A percentile compares a stretch with the other conserved stretches of the same genome.
phyloP scores from a whole-genome alignment of 37 sponge, comb jelly and placozoan genomes.

The Ephydatia muelleri region DNA sequence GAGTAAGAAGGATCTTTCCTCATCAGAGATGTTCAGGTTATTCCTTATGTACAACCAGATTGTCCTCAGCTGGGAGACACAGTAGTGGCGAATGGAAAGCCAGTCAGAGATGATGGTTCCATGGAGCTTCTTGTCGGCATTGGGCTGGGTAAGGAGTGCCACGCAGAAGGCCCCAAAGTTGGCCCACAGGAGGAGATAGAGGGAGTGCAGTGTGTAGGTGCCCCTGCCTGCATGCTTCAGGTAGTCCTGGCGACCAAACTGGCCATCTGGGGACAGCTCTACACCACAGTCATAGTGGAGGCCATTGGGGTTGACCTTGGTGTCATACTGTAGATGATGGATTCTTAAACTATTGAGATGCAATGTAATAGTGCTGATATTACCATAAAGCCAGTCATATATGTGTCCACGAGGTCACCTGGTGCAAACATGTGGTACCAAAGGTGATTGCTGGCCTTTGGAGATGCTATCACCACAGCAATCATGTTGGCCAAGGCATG shows the following conservation, averaged over 20 bases:
- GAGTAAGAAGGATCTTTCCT: slow-evolving; percentile 67
- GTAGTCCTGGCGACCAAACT: slow-evolving; percentile 77
- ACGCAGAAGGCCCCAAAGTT: slow-evolving; percentile 79
- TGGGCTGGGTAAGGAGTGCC: slow-evolving; percentile 64
- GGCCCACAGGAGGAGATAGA: slow-evolving; percentile 79
- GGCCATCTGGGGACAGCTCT: slow-evolving; percentile 74
- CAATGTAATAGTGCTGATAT: too few species aligned
- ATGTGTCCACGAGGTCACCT: slow-evolving; percentile 38
- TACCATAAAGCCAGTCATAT: slow-evolving; percentile 46
- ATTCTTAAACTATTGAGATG: too few species aligned
- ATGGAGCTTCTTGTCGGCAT: slow-evolving; percentile 43
- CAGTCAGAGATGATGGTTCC: slow-evolving; percentile 69
- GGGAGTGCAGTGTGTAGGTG: slow-evolving; percentile 78
- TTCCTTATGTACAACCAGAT: slow-evolving; percentile 66
- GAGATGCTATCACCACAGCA: slow-evolving; percentile 58
- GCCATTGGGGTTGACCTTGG: slow-evolving; percentile 25
- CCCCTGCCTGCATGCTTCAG: slow-evolving; percentile 63
- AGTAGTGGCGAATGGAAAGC: slow-evolving; percentile 58
- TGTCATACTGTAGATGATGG: slow-evolving; percentile 15
- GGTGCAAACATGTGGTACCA: slow-evolving; percentile 62
- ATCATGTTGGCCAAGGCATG: slow-evolving; percentile 61
- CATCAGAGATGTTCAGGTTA: slow-evolving; percentile 54
- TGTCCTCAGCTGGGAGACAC: slow-evolving; percentile 62
- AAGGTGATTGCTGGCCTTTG: slow-evolving; percentile 53
- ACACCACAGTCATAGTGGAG: slow-evolving; percentile 78